phyloP scores from a whole-genome alignment of 1,140 invertebrate species.

The Cheumatopsyche charites region DNA sequence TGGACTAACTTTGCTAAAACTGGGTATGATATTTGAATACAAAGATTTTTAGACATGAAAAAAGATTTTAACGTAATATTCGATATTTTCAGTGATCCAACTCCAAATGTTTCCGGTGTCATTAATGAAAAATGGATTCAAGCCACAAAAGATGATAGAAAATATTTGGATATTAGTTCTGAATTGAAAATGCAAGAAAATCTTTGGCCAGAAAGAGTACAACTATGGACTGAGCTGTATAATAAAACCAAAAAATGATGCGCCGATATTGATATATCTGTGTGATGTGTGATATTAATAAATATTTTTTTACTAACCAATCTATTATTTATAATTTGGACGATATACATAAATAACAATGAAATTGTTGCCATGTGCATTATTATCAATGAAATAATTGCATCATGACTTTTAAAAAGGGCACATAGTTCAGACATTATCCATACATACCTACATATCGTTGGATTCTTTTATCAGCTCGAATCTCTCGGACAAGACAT shows the following conservation, averaged over 20 bases:
- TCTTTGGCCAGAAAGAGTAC: constrained; percentile 26
- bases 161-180: constrained; percentile 30
- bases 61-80: neutral
- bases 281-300: too few relatives aligned
- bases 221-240: constrained; percentile 39
- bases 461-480: neutral
- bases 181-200: constrained; percentile 22
- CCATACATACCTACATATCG: too few relatives aligned
- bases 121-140: constrained; percentile 40
- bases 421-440: too few relatives aligned
- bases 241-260: constrained; percentile 4
- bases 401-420: too few relatives aligned
- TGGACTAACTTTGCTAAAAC: constrained; percentile 63
- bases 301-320: too few relatives aligned
- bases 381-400: too few relatives aligned
- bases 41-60: neutral
- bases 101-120: constrained; percentile 18
- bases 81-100: constrained; percentile 39
- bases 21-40: constrained; percentile 52
- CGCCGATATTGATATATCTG: too few relatives aligned
- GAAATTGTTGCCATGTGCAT: too few relatives aligned
- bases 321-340: too few relatives aligned
- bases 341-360: too few relatives aligned
- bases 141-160: constrained; percentile 2
- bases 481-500: neutral